Evolutionary conservation across 1,140 invertebrate species (phyloP), one percentile per base, ranked within the genome.

Genomic region (Pinna nobilis): DNA sequence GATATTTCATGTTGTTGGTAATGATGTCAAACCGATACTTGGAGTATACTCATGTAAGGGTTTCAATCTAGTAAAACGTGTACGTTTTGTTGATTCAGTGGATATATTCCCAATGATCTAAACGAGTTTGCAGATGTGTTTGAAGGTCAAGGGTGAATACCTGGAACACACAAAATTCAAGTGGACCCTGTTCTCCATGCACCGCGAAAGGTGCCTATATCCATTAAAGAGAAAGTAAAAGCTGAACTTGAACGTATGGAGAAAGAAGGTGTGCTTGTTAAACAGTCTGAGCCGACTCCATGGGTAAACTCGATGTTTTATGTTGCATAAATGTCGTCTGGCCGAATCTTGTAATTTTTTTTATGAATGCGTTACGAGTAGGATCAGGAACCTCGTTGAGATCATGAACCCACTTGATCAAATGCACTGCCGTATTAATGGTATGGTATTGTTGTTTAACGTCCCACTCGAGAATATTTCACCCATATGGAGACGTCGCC

Each of bases 201-300:
- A n/a, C 74, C 80, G 28, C 77, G 82, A 63, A 70, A 78, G 50
- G 75, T 88, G 9, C 85, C 86, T 3, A 79, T 86, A 60, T 72
- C 78, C 55, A 61, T 86, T 15, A 51, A 75, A 30, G 60, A 79
- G 4, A 76, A 81, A 76, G 75, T 88, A 3, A 84, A 86, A 76
- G 39, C 25, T 5, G 82, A 87, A 73, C 53, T 89, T 5, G 44
- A 78, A 5, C 51, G 71, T 49, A 84, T 88, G 79, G 79, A 76
- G 49, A 78, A 78, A 57, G n/a, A 59, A 18, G 70, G 66, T 5
- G 66, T 86, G 11, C 84, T 84, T 47, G 53, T 68, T 11, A 65
- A 60, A 50, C 67, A 84, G 15, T 74, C 55, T 1, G 59, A 82
- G 28, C 78, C 81, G 47, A 79, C 81, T 23, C 13, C 15, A 44